Evolutionary conservation across 2,113 vertebrate genomes (phyloP).

Genomic region (Procavia capensis): DNA sequence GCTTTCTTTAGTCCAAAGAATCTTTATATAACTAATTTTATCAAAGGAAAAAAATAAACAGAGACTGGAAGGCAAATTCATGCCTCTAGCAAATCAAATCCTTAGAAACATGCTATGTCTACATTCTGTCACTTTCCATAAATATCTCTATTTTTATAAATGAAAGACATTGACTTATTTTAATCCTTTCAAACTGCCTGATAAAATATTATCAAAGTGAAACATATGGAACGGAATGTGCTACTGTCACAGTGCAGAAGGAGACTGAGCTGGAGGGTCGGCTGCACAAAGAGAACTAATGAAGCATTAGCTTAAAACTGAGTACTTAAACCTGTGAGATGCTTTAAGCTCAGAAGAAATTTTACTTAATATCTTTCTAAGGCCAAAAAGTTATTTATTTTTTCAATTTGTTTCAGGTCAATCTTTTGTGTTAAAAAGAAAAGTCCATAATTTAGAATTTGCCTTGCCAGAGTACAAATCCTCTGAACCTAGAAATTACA

Average conservation of each 20-base stretch:
- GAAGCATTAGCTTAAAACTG: slow-evolving; percentile 90
- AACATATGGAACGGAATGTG: slow-evolving; percentile 81
- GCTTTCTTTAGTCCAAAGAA: slow-evolving; percentile 83
- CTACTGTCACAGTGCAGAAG: slow-evolving; percentile 86
- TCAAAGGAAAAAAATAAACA: slow-evolving; percentile 85
- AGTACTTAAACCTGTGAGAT: slow-evolving; percentile 90
- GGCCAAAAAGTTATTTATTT: slow-evolving; percentile 88
- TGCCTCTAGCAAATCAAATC: slow-evolving; percentile 83
- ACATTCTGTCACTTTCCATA: slow-evolving; percentile 82
- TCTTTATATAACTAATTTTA: slow-evolving; percentile 85
- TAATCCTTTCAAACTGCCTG: slow-evolving; percentile 75
- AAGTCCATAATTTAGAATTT: slow-evolving; percentile 87
- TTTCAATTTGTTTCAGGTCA: slow-evolving; percentile 89
- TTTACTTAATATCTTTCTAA: slow-evolving; percentile 86
- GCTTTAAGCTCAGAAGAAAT: slow-evolving; percentile 86
- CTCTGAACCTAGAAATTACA: slow-evolving; percentile 89
- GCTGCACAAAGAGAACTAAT: slow-evolving; percentile 90
- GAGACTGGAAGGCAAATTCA: slow-evolving; percentile 81
- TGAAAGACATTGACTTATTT: slow-evolving; percentile 82
- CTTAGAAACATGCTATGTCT: slow-evolving; percentile 79
- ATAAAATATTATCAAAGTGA: slow-evolving; percentile 84
- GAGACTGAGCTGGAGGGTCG: slow-evolving; percentile 89
- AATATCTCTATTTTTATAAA: slow-evolving; percentile 81
- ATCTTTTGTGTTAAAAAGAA: slow-evolving; percentile 87
- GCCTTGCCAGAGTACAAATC: slow-evolving; percentile 83